Conservation (phyloP, 2,113 vertebrate species). For the Pluvianellus socialis region DNA sequence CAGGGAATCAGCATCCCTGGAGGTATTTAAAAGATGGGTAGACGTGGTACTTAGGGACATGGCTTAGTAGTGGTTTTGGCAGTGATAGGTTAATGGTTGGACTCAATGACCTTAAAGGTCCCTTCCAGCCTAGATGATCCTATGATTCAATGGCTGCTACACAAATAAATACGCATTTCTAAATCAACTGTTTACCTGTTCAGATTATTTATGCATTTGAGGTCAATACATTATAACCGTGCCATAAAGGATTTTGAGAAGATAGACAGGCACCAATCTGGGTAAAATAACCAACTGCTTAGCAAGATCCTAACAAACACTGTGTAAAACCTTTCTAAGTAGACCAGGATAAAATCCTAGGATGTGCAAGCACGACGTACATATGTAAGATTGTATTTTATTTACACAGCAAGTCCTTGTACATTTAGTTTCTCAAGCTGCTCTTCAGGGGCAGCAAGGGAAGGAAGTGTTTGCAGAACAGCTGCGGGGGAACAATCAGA, state of each 20-base stretch:
- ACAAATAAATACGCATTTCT: background rate
- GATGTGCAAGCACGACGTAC: background rate
- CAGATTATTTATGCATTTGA: background rate
- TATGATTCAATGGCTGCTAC: background rate
- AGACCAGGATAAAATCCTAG: background rate
- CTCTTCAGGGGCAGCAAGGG: background rate
- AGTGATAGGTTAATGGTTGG: too few species aligned
- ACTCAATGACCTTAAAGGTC: too few species aligned
- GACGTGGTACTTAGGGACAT: too few species aligned
- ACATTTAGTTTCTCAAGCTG: background rate
- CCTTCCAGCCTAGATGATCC: background rate
- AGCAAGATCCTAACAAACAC: background rate
- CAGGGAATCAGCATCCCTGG: too few species aligned
- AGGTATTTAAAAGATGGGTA: too few species aligned
- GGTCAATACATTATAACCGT: background rate
- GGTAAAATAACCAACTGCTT: background rate
- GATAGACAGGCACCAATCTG: background rate
- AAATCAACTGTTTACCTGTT: background rate
- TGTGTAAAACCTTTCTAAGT: background rate
- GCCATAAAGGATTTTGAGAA: background rate
- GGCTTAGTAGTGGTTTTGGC: background rate
- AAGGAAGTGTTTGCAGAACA: slow-evolving; percentile 41
- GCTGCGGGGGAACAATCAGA: slow-evolving; percentile 44
- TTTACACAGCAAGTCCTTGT: background rate
- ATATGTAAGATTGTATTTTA: background rate